A percentile compares a stretch with the other conserved stretches of the same genome.
Evolutionary conservation across 2,888 invertebrate species (phyloP).

Genomic region (Rhaphigaster nebulosa): DNA sequence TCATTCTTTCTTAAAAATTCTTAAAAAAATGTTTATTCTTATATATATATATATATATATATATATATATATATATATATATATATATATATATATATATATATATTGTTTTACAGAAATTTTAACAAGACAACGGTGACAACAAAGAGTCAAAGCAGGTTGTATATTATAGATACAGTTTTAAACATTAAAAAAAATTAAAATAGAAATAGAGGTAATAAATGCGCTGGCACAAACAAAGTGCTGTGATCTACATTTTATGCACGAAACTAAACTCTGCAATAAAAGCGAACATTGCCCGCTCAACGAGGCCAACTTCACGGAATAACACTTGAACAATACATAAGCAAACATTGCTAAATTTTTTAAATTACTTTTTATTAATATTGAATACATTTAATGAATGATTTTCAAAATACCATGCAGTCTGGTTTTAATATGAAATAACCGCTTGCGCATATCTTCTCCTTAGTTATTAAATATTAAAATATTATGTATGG

Average conservation of each 20-base stretch:
- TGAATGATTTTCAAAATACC: neutral
- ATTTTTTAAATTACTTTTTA: neutral
- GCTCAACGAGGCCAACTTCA: neutral
- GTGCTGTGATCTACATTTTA: conserved; percentile 23
- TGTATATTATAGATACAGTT: neutral
- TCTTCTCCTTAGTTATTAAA: no score
- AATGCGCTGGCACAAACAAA: neutral
- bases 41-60: no score
- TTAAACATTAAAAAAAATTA: neutral
- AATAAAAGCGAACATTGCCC: neutral
- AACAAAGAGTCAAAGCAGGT: neutral
- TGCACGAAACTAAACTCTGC: neutral
- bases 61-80: no score
- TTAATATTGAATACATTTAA: neutral
- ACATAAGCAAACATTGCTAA: neutral
- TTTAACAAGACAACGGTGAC: neutral
- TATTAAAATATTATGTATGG: no score
- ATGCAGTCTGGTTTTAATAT: no score
- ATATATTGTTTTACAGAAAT: no score
- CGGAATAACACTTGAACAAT: neutral
- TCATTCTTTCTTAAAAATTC: no score
- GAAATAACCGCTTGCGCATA: no score
- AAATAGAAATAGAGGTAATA: neutral
- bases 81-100: no score
- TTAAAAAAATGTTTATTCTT: no score